Evolutionary conservation across 2,888 invertebrate species (phyloP).

Genomic region (Mimachlamys varia): DNA sequence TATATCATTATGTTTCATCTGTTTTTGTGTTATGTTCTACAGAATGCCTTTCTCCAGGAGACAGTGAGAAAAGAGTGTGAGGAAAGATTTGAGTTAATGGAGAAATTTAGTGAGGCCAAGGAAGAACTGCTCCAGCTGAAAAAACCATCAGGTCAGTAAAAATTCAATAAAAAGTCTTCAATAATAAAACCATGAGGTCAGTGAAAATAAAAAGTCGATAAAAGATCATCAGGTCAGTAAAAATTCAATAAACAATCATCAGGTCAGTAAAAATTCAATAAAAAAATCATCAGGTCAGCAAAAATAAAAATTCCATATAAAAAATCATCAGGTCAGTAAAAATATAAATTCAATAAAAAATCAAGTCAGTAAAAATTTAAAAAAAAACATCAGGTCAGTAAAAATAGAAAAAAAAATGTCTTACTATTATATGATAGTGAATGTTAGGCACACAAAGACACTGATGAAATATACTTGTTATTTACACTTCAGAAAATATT

Average conservation of each 20-base stretch:
- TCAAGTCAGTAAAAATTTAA: too few species aligned
- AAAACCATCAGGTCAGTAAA: constrained; percentile 69
- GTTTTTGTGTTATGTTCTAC: constrained; percentile 43
- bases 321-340: constrained; percentile 68
- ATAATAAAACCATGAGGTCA: too few species aligned
- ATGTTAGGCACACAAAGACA: too few species aligned
- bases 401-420: too few species aligned
- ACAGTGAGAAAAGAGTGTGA: constrained; percentile 80
- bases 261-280: too few species aligned
- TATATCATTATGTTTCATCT: not conserved
- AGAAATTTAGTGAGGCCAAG: constrained; percentile 77
- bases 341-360: not conserved
- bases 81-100: constrained; percentile 80
- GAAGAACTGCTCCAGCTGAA: constrained; percentile 72
- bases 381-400: too few species aligned
- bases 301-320: too few species aligned
- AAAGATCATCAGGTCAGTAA: constrained; percentile 70
- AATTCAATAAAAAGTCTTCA: not conserved
- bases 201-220: too few species aligned
- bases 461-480: too few species aligned
- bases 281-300: constrained; percentile 72
- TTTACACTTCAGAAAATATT: too few species aligned
- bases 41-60: constrained; percentile 77
- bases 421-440: too few species aligned
- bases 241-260: not conserved